Percentiles rank a stretch among this genome's conserved stretches.
phyloP scores from a whole-genome alignment of 1,140 invertebrate species.

The Heliothis subflexa region DNA sequence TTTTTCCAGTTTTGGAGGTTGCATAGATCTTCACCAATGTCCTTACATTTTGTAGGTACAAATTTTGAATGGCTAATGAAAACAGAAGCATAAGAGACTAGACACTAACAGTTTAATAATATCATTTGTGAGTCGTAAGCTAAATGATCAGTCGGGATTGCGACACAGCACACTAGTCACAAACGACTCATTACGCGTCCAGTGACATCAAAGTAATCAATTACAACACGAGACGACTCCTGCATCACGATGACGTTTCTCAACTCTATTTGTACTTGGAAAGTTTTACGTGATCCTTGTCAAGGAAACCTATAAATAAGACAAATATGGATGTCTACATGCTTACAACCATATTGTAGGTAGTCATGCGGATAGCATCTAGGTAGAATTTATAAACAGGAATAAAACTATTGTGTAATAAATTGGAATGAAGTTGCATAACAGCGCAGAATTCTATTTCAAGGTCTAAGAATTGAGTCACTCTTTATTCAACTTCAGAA shows the following conservation, averaged over 20 bases:
- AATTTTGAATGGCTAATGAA: too few species aligned
- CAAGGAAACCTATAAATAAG: constrained; percentile 38
- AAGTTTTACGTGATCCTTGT: constrained; percentile 39
- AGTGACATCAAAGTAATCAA: constrained; percentile 39
- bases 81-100: neutral
- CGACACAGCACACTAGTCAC: constrained; percentile 16
- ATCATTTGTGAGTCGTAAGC: constrained; percentile 8
- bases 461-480: neutral
- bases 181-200: constrained; percentile 26
- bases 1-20: neutral
- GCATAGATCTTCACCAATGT: neutral
- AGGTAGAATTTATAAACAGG: constrained; percentile 1
- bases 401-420: constrained; percentile 5
- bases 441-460: neutral
- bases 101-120: constrained; percentile 5
- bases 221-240: constrained; percentile 37
- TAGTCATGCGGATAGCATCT: neutral
- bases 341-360: neutral
- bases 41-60: too few species aligned
- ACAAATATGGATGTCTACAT: constrained; percentile 19
- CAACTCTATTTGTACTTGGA: constrained; percentile 38
- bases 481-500: neutral
- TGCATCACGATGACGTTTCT: constrained; percentile 31
- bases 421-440: neutral
- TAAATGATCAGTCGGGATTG: constrained; percentile 11